These are phyloP conservation scores for Habroteleia sp. DNA, from an alignment of 2,888 invertebrate species.

Conservation along the genomic window DNA sequence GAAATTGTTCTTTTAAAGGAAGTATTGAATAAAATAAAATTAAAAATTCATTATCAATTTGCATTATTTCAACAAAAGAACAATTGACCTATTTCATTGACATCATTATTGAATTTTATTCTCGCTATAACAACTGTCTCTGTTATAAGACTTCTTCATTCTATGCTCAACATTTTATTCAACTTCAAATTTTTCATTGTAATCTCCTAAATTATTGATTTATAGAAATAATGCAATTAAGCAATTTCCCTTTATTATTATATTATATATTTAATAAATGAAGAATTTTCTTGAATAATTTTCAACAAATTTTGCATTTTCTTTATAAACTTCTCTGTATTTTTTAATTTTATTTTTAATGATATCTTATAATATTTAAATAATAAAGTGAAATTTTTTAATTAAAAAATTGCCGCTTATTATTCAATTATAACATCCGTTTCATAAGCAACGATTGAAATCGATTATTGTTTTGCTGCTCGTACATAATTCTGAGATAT, in stretches of 20 bases:
- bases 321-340: not conserved
- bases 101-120: conserved; percentile 23
- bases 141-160: conserved; percentile 9
- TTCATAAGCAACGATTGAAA: conserved; percentile 3
- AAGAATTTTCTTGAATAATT: conserved; percentile 16
- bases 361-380: not conserved
- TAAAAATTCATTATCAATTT: conserved; percentile 10
- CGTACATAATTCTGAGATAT: conserved; percentile 28
- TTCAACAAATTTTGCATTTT: not conserved
- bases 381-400: not conserved
- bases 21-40: not conserved
- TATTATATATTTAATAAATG: too few species aligned
- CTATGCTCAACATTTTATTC: not conserved
- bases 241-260: too few species aligned
- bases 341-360: too few species aligned
- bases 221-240: conserved; percentile 14
- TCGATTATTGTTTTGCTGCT: conserved; percentile 37
- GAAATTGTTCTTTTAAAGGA: too few species aligned
- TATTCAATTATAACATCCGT: not conserved
- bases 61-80: conserved; percentile 8
- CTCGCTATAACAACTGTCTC: conserved; percentile 1
- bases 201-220: conserved; percentile 18
- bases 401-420: too few species aligned
- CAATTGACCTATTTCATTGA: conserved; percentile 14
- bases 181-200: conserved; percentile 13